These are phyloP conservation scores for Zosterops japonicus DNA, from an alignment of 2,113 vertebrate genomes.

Conservation along the genomic window DNA sequence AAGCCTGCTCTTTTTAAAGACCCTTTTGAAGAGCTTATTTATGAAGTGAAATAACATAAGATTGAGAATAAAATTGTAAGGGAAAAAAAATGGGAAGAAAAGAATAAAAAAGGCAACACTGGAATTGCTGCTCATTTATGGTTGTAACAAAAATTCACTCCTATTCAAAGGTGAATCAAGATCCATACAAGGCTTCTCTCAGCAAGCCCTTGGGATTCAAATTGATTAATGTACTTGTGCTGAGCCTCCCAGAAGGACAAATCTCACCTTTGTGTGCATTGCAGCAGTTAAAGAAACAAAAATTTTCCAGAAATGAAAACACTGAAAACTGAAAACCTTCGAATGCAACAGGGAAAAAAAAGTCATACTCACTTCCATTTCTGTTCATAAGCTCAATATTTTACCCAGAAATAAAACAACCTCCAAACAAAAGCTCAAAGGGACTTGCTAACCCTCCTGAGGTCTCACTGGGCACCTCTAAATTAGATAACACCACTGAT, in stretches of 20 bases:
- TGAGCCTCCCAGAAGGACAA: background rate
- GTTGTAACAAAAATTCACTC: background rate
- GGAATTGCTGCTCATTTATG: background rate
- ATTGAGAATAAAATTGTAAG: background rate
- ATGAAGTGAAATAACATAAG: background rate
- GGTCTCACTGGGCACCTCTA: background rate
- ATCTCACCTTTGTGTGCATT: background rate
- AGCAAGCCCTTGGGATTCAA: background rate
- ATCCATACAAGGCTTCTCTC: background rate
- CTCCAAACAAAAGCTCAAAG: background rate
- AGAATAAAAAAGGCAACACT: background rate
- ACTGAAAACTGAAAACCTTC: background rate
- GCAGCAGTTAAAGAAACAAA: background rate
- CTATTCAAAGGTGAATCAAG: background rate
- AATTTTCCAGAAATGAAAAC: background rate
- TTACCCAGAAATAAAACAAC: background rate
- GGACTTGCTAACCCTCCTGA: background rate
- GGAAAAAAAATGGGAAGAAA: rapidly evolving
- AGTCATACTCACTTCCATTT: background rate
- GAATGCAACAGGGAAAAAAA: background rate
- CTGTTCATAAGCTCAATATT: background rate
- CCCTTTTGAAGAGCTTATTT: background rate
- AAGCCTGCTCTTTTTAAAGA: background rate
- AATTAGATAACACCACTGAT: background rate
- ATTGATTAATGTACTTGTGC: background rate